phyloP scores from a whole-genome alignment of 2,113 vertebrate species.

The Gasterosteus aculeatus region DNA sequence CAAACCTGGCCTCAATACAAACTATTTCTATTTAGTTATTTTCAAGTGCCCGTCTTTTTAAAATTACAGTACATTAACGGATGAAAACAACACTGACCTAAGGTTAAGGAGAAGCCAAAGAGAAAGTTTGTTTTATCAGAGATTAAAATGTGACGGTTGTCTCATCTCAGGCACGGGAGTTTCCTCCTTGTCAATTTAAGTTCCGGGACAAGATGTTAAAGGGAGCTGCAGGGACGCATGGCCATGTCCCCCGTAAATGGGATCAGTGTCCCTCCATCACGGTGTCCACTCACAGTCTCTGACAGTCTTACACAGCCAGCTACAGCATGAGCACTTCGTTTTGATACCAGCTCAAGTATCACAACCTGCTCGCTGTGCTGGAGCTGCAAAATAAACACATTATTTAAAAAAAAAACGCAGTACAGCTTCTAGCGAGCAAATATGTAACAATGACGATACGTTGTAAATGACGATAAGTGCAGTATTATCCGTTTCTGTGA shows the following conservation, averaged over 20 bases:
- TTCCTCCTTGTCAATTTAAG: conserved; percentile 33
- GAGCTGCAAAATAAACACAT: not conserved
- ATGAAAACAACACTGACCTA: not conserved
- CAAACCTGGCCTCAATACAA: not conserved
- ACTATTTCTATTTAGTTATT: not conserved
- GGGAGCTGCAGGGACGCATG: not conserved
- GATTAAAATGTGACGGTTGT: conserved; percentile 8
- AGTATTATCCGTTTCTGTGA: not conserved
- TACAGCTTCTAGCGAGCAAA: not conserved
- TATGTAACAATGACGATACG: not conserved
- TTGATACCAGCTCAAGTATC: not conserved
- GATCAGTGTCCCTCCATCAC: conserved; percentile 22
- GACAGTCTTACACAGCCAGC: not conserved
- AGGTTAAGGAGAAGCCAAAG: not conserved
- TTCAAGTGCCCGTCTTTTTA: not conserved
- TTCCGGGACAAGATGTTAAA: not conserved
- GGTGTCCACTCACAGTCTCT: not conserved
- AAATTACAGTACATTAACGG: not conserved
- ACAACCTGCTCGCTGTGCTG: not conserved
- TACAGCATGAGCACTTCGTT: not conserved
- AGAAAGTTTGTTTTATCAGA: not conserved
- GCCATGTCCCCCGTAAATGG: not conserved
- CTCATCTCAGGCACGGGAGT: conserved; percentile 19
- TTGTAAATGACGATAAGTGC: not conserved
- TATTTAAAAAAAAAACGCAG: not conserved